These are phyloP conservation scores for Steinernema feltiae DNA, from an alignment of 1,140 invertebrate genomes.

Conservation along the genomic window DNA sequence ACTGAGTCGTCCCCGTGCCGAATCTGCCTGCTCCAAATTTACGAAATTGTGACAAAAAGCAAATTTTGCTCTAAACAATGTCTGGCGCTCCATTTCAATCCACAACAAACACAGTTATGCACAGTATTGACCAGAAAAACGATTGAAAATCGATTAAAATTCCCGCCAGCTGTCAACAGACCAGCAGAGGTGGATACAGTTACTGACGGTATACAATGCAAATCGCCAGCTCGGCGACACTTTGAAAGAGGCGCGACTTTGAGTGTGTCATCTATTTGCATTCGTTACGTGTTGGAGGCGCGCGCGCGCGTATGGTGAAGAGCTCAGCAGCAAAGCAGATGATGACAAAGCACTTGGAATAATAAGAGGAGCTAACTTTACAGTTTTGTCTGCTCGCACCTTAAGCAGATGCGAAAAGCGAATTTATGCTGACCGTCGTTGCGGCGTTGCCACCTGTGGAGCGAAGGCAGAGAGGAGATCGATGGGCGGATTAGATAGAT, in stretches of 20 bases:
- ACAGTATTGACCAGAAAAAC: too few relatives aligned
- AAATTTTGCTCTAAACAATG: too few relatives aligned
- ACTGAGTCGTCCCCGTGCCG: too few relatives aligned
- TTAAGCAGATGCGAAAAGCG: not conserved
- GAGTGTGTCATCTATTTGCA: slow-evolving; percentile 14
- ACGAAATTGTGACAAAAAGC: too few relatives aligned
- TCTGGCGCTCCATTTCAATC: too few relatives aligned
- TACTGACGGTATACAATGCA: not conserved
- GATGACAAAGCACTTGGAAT: not conserved
- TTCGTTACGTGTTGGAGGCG: not conserved
- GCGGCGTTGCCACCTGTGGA: not conserved
- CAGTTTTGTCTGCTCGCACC: not conserved
- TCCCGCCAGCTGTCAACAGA: not conserved
- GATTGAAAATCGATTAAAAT: too few relatives aligned
- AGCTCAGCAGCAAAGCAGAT: not conserved
- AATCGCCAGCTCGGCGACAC: not conserved
- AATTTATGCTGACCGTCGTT: not conserved
- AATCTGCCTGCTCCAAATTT: too few relatives aligned
- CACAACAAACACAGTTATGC: too few relatives aligned
- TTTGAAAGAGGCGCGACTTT: not conserved
- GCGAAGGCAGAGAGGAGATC: not conserved
- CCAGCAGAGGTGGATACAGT: not conserved
- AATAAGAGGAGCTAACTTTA: not conserved
- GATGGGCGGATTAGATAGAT: not conserved
- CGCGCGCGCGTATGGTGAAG: not conserved